Percentiles rank a stretch among this genome's conserved stretches.
phyloP scores from a whole-genome alignment of 2,113 vertebrate species.

The Phylloscopus trochiloides region DNA sequence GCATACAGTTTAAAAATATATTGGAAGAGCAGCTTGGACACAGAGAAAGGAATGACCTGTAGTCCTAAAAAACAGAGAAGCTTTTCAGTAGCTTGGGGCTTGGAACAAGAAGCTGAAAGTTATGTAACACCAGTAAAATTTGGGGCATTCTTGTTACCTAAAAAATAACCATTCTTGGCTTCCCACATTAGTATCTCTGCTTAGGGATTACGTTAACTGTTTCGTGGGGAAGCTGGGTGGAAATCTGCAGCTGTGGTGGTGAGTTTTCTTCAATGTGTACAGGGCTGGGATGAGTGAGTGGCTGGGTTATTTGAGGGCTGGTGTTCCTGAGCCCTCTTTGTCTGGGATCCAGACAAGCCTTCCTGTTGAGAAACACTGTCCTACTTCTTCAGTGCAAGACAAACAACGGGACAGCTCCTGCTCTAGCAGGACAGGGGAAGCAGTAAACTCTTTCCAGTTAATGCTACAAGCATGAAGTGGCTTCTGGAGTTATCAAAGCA shows the following conservation, averaged over 20 bases:
- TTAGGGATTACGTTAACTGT: conserved; percentile 23
- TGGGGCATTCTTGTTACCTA: not conserved
- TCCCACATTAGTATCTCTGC: not conserved
- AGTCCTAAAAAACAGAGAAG: conserved; percentile 20
- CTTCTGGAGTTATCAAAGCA: not conserved
- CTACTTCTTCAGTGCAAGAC: conserved; percentile 50
- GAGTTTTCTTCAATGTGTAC: not conserved
- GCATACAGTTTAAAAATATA: not conserved
- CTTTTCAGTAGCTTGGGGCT: conserved; percentile 52
- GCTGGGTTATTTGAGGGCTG: conserved; percentile 71
- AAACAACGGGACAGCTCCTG: conserved; percentile 63
- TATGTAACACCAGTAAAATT: conserved; percentile 13
- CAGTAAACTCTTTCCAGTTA: conserved; percentile 20
- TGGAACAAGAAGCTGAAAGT: not conserved
- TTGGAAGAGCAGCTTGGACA: conserved; percentile 12
- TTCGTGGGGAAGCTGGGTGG: conserved; percentile 21
- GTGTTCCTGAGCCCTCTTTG: conserved; percentile 42
- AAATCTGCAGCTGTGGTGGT: not conserved
- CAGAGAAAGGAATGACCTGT: conserved; percentile 13
- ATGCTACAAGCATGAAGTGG: not conserved
- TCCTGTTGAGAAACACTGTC: conserved; percentile 69
- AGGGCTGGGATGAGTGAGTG: not conserved
- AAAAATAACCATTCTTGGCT: conserved; percentile 26
- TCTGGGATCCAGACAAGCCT: conserved; percentile 41
- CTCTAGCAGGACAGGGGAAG: not conserved